Evolutionary conservation across 2,888 invertebrate genomes (phyloP), one percentile per base, ranked within the genome.

Genomic region (Brenthis ino): DNA sequence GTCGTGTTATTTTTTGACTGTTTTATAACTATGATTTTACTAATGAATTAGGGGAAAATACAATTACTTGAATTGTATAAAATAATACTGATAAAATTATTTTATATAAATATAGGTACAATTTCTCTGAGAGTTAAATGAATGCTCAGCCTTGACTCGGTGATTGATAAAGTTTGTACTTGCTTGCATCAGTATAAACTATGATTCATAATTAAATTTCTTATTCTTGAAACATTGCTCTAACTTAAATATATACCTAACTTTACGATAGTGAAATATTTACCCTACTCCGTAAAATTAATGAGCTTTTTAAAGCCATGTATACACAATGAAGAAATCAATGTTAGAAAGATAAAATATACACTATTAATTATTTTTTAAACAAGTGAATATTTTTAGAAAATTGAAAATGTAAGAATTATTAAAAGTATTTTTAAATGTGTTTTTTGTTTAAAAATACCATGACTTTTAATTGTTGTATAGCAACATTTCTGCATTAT

Each of bases 121-220:
- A 51, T 51, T 51, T 51, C 51, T 51, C 51, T 13, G n/a, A 51
- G 51, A 51, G 51, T 51, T 51, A n/a, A n/a, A 51, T 51, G 33
- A 61, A 60, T 63, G 6, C 37, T 53, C 53, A 53, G 33, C 63
- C 63, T 63, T 63, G 51, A 37, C 37, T 63, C 53, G 53, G 53
- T 20, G 12, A 33, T 14, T 63, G 63, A 63, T 63, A 63, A 63
- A 43, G 37, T 53, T 16, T 53, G 53, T 37, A 53, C 37, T 53
- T n/a, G 13, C 11, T 60, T 60, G 60, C 60, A 60, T 60, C 60
- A 60, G 28, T 60, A 50, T 16, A 16, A 16, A 16, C 16, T 16
- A 16, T 63, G 53, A 63, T 20, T 53, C 63, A 63, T 63, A 63
- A 63, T 63, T 63, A 63, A 53, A 63, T 53, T 53, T 53, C 63